These are phyloP conservation scores for Folsomia candida DNA, from an alignment of 2,888 invertebrate genomes.

Conservation along the genomic window DNA sequence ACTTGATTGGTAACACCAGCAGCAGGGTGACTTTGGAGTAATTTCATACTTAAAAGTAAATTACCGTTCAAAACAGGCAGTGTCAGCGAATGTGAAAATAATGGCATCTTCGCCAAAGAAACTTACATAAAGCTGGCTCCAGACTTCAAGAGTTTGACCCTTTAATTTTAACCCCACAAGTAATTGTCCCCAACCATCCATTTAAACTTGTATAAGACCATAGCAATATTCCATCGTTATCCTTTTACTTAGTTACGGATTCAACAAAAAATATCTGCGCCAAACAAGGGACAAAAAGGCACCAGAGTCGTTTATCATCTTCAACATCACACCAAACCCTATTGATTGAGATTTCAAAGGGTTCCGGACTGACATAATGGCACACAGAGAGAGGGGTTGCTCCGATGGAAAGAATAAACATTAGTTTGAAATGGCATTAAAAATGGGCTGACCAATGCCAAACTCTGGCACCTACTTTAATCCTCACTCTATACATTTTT, in stretches of 20 bases:
- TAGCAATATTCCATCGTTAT: too few species aligned
- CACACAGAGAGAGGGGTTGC: neutral
- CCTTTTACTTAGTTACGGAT: too few species aligned
- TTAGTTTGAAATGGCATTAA: neutral
- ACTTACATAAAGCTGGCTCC: too few species aligned
- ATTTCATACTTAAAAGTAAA: conserved; percentile 17
- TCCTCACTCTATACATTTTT: neutral
- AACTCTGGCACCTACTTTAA: neutral
- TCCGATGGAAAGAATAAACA: neutral
- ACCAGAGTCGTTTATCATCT: conserved; percentile 1
- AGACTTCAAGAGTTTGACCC: too few species aligned
- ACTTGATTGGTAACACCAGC: neutral
- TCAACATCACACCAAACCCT: neutral
- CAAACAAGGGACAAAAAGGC: neutral
- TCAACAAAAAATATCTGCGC: neutral
- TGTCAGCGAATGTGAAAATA: conserved; percentile 7
- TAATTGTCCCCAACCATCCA: too few species aligned
- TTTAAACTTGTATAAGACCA: too few species aligned
- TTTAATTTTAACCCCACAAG: too few species aligned
- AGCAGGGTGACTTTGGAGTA: too few species aligned
- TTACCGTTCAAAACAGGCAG: conserved; percentile 13
- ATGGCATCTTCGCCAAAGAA: too few species aligned
- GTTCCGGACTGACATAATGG: neutral
- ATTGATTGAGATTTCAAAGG: conserved; percentile 6
- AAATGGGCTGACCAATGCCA: neutral